phyloP scores from a whole-genome alignment of 2,888 invertebrate species.

The Odontomyia ornata region DNA sequence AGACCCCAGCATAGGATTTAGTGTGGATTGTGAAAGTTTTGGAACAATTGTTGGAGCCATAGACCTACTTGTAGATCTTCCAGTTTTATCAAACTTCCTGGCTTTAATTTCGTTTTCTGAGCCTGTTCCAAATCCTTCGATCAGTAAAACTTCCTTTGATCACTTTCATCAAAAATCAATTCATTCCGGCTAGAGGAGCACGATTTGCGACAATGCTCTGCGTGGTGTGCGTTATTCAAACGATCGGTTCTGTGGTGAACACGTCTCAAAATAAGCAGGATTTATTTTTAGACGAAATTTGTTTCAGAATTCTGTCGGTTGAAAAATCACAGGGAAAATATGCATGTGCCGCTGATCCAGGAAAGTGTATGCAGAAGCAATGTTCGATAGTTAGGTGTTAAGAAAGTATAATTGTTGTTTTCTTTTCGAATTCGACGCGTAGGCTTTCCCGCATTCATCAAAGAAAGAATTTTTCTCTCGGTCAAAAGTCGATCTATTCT shows the following conservation, averaged over 20 bases:
- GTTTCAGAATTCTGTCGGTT: slow-evolving; percentile 12
- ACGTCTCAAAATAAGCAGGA: slow-evolving; percentile 20
- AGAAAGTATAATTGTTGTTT: not conserved
- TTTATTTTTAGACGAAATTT: slow-evolving; percentile 38
- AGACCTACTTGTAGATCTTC: not conserved
- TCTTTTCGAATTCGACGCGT: not conserved
- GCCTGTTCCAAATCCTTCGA: too few species aligned
- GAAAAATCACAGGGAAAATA: not conserved
- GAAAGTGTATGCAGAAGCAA: not conserved
- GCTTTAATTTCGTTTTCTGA: too few species aligned
- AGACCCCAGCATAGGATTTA: slow-evolving; percentile 34
- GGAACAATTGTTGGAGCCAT: slow-evolving; percentile 47
- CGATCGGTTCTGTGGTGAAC: not conserved
- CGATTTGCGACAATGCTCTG: not conserved
- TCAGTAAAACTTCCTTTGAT: not conserved
- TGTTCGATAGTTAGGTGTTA: not conserved
- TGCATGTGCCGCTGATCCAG: not conserved
- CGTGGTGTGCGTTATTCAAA: not conserved
- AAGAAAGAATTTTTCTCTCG: too few species aligned
- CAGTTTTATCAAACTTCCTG: too few species aligned
- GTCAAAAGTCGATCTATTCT: too few species aligned
- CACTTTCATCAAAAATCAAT: not conserved
- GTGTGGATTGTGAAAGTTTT: slow-evolving; percentile 44
- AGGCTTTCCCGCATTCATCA: not conserved
- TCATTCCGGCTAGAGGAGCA: slow-evolving; percentile 9